These are phyloP conservation scores for Drosophila antonietae DNA, from an alignment of 2,888 invertebrate genomes.

Conservation along the genomic window DNA sequence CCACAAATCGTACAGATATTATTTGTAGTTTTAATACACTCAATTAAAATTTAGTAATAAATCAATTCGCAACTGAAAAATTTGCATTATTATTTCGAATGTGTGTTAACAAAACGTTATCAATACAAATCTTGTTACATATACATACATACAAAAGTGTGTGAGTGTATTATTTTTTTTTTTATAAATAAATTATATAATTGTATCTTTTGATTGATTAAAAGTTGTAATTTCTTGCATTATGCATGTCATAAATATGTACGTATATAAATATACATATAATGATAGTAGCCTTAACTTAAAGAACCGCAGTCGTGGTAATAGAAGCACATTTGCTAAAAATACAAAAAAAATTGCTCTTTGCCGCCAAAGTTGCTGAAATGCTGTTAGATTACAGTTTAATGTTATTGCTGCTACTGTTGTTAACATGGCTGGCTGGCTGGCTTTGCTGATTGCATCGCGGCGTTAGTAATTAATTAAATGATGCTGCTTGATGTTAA, in stretches of 20 bases:
- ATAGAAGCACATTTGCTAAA: slow-evolving; percentile 48
- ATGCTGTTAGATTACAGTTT: slow-evolving; percentile 70
- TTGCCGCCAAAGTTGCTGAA: slow-evolving; percentile 22
- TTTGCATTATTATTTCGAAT: slow-evolving; percentile 25
- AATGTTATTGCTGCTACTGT: slow-evolving; percentile 64
- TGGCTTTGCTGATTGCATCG: slow-evolving; percentile 31
- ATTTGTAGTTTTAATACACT: slow-evolving; percentile 42
- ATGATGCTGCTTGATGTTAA: slow-evolving; percentile 32
- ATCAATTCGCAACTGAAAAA: slow-evolving; percentile 32
- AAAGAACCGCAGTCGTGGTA: slow-evolving; percentile 69
- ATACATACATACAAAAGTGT: slow-evolving; percentile 47
- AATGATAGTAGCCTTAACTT: slow-evolving; percentile 61
- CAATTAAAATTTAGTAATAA: slow-evolving; percentile 39
- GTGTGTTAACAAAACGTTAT: slow-evolving; percentile 38
- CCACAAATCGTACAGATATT: slow-evolving; percentile 56
- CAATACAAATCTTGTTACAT: slow-evolving; percentile 46
- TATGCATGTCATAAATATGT: slow-evolving; percentile 51
- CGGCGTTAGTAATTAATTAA: slow-evolving; percentile 41
- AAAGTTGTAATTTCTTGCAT: slow-evolving; percentile 56
- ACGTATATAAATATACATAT: slow-evolving; percentile 22
- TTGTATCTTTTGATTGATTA: slow-evolving; percentile 37
- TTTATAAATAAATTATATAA: slow-evolving; percentile 42
- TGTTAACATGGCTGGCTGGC: slow-evolving; percentile 46
- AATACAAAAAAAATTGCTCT: slow-evolving; percentile 11
- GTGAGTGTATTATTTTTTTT: slow-evolving; percentile 38